Conservation (phyloP, 64 coral and sea anemone genomes). For the Acropora tenuis region DNA sequence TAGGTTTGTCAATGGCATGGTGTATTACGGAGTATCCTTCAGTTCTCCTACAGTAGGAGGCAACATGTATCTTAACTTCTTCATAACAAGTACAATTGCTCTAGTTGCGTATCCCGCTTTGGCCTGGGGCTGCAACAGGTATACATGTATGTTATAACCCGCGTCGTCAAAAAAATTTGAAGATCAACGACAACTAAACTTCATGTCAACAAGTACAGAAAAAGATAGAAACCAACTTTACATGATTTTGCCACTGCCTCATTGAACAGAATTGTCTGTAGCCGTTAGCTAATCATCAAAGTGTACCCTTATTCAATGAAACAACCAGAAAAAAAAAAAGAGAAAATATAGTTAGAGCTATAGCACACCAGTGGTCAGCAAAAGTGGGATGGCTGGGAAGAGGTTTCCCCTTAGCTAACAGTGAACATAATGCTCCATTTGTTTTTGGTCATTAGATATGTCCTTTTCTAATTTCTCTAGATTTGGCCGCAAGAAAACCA, state of each 20-base stretch:
- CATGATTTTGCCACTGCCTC: too few species aligned
- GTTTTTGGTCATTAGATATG: background rate
- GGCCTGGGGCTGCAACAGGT: conserved; percentile 43
- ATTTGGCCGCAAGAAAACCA: conserved; percentile 65
- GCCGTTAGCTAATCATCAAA: too few species aligned
- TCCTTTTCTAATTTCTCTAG: background rate
- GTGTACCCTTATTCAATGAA: too few species aligned
- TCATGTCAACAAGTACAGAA: too few species aligned
- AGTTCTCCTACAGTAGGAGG: conserved; percentile 48
- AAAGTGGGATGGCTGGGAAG: too few species aligned
- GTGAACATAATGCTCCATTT: background rate
- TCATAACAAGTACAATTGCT: conserved; percentile 47
- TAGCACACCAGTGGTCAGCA: background rate
- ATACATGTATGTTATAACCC: too few species aligned
- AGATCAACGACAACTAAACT: too few species aligned
- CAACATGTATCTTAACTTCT: conserved; percentile 71
- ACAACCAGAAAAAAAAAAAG: too few species aligned
- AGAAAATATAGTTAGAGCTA: too few species aligned
- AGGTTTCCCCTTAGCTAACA: background rate
- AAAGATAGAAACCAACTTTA: too few species aligned
- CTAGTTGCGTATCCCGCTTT: conserved; percentile 32
- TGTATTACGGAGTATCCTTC: conserved; percentile 66
- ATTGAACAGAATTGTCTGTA: too few species aligned
- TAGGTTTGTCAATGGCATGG: conserved; percentile 63
- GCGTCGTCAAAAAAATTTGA: too few species aligned